Evolutionary conservation across 2,888 invertebrate species (phyloP), one percentile per base, ranked within the genome.

Genomic region (Unio pictorum): DNA sequence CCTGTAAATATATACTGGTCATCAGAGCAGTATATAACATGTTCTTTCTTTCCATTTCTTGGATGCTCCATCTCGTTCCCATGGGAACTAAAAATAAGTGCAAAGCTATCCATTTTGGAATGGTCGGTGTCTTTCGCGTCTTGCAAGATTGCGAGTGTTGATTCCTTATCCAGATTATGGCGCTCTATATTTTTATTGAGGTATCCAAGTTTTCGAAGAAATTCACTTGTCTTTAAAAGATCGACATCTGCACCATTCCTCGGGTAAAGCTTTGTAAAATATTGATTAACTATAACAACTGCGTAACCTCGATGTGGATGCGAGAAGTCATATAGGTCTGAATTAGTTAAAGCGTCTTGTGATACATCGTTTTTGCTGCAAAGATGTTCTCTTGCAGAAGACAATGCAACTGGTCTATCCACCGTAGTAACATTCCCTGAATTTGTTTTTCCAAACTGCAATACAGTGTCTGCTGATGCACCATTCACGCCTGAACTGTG

Each of bases 1-100:
- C 75, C 75, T 11, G 75, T 77, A 30, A 72, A 77, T 18, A 75
- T 72, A 11, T 68, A 57, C 55, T 68, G 63, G 28, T 75, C 75
- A 56, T 77, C 77, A 3, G 77, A 64, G 68, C 77, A 77, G 6
- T 72, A 68, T 28, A 77, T 66, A 28, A 71, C 73, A 58, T 77
- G 77, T 58, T 77, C 77, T 15, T 58, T 17, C 28, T 68, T 66
- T 28, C 75, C 75, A 20, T 67, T 58, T 4, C 15, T 8, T 30
- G 69, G 67, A 34, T 77, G 75, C 23, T 26, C 55, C 17, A 65
- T 55, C 61, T 77, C 77, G 1, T 72, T 45, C 1, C 77, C 77
- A 66, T 77, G 77, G 6, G 75, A 70, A 57, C 77, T 77, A 1
- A 77, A 70, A 68, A 75, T 68, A 55, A 77, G 67, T 64, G 68